Base-by-base conservation (phyloP, 2,113 vertebrate species). In the Numida meleagris region DNA sequence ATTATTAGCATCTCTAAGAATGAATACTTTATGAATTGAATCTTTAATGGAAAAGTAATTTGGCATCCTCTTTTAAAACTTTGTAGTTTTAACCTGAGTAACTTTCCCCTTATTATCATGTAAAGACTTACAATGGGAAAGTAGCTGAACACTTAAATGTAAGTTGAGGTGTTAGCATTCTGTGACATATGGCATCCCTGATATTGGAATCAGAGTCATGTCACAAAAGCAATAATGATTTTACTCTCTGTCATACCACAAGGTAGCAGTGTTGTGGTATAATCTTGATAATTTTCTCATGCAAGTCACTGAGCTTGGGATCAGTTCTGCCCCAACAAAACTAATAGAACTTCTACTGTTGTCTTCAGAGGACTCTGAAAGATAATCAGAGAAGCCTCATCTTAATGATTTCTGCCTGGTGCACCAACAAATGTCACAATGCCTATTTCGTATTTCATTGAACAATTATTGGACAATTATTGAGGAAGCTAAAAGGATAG, bases 201-300 rank as follows among this genome's bases (percentile, higher is more conserved):
- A 58, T 62, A 71, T 45, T 48, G 57, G 72, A 93, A 57, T 12
- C 67, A 90, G 73, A 94, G 65, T 40, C 70, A 57, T 62, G 83
- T 75, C 88, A 89, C 81, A 71, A 48, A 90, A 90, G 89, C 80
- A 72, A 24, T 85, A 62, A 89, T 79, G 38, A 40, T 81, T 87
- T 83, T 86, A 68, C 91, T 86, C 53, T 80, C 2, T 83, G 88
- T 92, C 92, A 48, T 92, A 62, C 86, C 95, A 96, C 90, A 93
- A 95, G 93, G 92, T 96, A 97, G 94, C 91, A 95, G 77, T 96
- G 36, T 94, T 96, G 88, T 95, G 95, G 89, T 94, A 92, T 79
- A 88, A 66, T 94, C 89, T 73, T 68, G 65, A 38, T 90, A 87
- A 92, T 90, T 92, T 95, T 86, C 84, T 72, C 24, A 87, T 83